Evolutionary conservation across 1,140 invertebrate genomes (phyloP), one percentile per base, ranked within the genome.

Genomic region (Telenomus remus): DNA sequence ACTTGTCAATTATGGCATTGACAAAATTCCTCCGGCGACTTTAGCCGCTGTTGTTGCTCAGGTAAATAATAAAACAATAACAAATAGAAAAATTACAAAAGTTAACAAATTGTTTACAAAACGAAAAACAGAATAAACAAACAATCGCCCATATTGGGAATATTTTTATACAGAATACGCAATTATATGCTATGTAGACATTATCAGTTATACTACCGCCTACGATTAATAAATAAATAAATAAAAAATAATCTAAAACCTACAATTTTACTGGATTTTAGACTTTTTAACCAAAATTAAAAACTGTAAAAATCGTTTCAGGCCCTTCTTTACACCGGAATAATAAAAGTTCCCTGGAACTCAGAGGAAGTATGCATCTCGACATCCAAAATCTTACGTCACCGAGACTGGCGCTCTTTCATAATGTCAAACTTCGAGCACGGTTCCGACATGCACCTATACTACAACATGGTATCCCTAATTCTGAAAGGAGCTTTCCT

Each of bases 381-480:
- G 75, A 86, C 88, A 0, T 73, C 89, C 16, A 86, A 90, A 71
- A 83, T 93, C 15, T 83, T 90, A 12, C 86, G 89, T 27, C 80
- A 88, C 13, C 84, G 82, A 54, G 89, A 93, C 61, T 94, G 90
- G 86, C 79, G 83, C 13, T 86, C 91, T 10, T 87, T 94, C 11
- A 51, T 94, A 8, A 68, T 92, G 6, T 91, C 91, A 1, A 87
- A 90, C 10, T 89, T 94, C 68, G 92, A 91, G 81, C 93, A 94
- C 86, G 91, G 87, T 1, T 90, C 92, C 49, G 93, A 94, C 73
- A 91, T 92, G 90, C 93, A 94, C 85, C 86, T 94, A 0, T 94
- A 93, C 80, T 94, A 92, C 80, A 94, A 94, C 78, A 94, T 94
- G 93, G 82, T 90, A 11, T 94, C 93, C 1, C 91, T 93, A 39